Evolutionary conservation across 2,113 vertebrate genomes (phyloP).

Genomic region (Rhineura floridana): DNA sequence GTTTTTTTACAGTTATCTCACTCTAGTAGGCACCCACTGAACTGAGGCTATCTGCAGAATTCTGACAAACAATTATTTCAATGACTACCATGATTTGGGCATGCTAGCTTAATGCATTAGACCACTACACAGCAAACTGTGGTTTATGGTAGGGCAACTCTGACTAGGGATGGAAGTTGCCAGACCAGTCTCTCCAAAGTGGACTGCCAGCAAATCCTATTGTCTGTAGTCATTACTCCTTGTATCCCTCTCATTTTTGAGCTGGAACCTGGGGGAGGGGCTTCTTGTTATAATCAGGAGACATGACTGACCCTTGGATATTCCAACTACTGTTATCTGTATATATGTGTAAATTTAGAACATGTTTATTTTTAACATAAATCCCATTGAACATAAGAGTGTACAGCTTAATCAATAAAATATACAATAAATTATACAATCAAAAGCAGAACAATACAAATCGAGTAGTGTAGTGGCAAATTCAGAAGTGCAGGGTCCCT

Average conservation of each 20-base stretch:
- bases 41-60: not conserved
- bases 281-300: not conserved
- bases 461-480: no score
- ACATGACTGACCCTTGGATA: not conserved
- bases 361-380: no score
- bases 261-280: not conserved
- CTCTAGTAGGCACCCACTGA: not conserved
- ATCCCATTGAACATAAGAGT: no score
- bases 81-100: not conserved
- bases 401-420: no score
- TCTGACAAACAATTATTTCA: no score
- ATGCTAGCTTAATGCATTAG: not conserved
- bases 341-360: no score
- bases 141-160: not conserved
- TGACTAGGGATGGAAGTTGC: not conserved
- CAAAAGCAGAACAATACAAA: no score
- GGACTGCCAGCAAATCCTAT: not conserved
- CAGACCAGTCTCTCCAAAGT: not conserved
- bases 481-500: no score
- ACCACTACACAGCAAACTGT: not conserved
- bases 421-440: no score
- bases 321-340: not conserved
- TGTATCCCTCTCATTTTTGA: not conserved
- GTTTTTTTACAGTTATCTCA: constrained; percentile 13
- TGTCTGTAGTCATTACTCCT: not conserved